Evolutionary conservation across 2,113 vertebrate genomes (phyloP).

Genomic region (Phylloscopus whistleri): DNA sequence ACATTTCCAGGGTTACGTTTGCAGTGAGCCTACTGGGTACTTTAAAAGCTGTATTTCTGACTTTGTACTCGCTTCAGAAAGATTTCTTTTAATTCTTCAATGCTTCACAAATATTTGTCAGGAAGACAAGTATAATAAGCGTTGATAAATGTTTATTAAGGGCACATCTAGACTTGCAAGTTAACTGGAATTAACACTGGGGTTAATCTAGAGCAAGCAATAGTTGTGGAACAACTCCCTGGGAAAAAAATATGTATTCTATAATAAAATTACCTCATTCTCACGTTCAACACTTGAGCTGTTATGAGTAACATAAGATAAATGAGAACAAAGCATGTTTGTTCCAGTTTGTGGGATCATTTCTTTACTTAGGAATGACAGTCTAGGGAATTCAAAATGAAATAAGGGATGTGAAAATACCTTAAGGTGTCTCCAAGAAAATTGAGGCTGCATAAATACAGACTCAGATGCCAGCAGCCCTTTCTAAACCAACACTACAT

Average conservation of each 20-base stretch:
- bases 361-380: neutral
- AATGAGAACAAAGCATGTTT: conserved; percentile 20
- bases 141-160: conserved; percentile 12
- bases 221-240: neutral
- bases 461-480: neutral
- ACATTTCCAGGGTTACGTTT: conserved; percentile 57
- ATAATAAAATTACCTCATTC: conserved; percentile 3
- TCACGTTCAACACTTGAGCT: neutral
- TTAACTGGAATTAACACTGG: neutral
- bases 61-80: conserved; percentile 26
- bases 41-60: conserved; percentile 58
- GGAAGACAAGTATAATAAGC: neutral
- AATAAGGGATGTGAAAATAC: conserved; percentile 20
- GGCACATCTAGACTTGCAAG: neutral
- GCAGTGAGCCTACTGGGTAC: conserved; percentile 23
- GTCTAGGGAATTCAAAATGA: neutral
- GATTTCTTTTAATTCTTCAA: neutral
- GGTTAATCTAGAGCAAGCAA: neutral
- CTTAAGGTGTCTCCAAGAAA: neutral
- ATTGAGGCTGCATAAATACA: neutral
- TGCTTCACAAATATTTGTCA: neutral
- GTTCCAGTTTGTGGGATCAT: neutral
- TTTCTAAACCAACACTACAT: neutral
- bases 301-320: conserved; percentile 12
- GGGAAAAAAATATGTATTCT: neutral